These are phyloP conservation scores for Poeciliopsis presidionis DNA, from an alignment of 2,797 vertebrate genomes.

Conservation along the genomic window DNA sequence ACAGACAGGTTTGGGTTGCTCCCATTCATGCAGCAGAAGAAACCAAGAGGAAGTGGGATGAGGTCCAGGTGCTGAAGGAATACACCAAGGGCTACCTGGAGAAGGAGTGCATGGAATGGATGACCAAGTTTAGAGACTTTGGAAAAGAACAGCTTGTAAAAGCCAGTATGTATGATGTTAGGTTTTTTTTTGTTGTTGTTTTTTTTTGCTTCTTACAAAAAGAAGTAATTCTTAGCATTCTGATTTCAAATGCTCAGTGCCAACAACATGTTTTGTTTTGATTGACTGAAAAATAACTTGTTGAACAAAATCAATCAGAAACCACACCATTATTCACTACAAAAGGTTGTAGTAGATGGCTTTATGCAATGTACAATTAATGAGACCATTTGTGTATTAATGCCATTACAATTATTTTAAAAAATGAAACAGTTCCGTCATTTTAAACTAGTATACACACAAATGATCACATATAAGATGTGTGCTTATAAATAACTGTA, in stretches of 20 bases:
- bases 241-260: neutral
- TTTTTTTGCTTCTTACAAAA: too few species aligned
- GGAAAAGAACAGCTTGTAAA: rapidly evolving
- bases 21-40: rapidly evolving
- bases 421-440: too few species aligned
- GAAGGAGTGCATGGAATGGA: conserved; percentile 77
- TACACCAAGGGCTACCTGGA: conserved; percentile 82
- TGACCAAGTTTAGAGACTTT: conserved; percentile 44
- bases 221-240: too few species aligned
- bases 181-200: neutral
- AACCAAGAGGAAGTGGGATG: conserved; percentile 79
- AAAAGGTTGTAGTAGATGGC: too few species aligned
- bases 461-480: too few species aligned
- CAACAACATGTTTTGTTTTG: neutral
- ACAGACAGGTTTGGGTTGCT: conserved; percentile 49
- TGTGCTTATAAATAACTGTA: too few species aligned
- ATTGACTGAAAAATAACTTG: neutral
- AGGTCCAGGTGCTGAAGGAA: conserved; percentile 65
- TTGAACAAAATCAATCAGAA: neutral
- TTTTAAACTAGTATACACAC: too few species aligned
- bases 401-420: too few species aligned
- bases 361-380: too few species aligned
- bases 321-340: neutral
- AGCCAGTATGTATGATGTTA: conserved; percentile 23
- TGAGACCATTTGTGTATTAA: too few species aligned